phyloP scores from a whole-genome alignment of 2,113 vertebrate genomes.

The Pseudolaguvia tuberculata region DNA sequence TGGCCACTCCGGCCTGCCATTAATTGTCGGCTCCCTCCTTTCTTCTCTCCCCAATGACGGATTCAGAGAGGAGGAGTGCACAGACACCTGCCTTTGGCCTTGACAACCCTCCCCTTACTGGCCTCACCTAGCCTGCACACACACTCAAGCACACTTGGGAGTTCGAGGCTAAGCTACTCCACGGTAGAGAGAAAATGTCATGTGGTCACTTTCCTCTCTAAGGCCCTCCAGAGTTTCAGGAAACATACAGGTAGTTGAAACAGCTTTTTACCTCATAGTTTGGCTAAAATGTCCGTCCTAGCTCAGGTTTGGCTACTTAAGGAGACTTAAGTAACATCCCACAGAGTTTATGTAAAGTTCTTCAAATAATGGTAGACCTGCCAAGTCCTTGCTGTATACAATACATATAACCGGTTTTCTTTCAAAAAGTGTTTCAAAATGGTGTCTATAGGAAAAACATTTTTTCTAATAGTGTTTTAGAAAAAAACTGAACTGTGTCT shows the following conservation, averaged over 20 bases:
- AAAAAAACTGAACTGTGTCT: neutral
- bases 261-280: constrained; percentile 41
- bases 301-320: constrained; percentile 8
- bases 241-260: constrained; percentile 44
- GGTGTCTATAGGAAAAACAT: neutral
- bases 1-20: constrained; percentile 91
- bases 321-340: constrained; percentile 23
- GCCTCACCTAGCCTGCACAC: constrained; percentile 22
- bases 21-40: constrained; percentile 77
- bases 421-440: neutral
- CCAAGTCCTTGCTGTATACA: no score
- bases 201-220: constrained; percentile 59
- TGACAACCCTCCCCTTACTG: constrained; percentile 62
- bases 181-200: constrained; percentile 64
- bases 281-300: constrained; percentile 27
- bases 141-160: constrained; percentile 20
- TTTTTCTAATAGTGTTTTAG: no score
- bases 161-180: neutral
- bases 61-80: constrained; percentile 69
- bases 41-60: constrained; percentile 80
- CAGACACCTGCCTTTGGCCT: constrained; percentile 82
- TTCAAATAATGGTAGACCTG: neutral
- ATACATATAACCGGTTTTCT: no score
- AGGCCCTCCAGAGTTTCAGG: constrained; percentile 43
- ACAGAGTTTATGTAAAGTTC: constrained; percentile 9